phyloP scores from a whole-genome alignment of 2,888 invertebrate species.

The Toxonevra muliebris region DNA sequence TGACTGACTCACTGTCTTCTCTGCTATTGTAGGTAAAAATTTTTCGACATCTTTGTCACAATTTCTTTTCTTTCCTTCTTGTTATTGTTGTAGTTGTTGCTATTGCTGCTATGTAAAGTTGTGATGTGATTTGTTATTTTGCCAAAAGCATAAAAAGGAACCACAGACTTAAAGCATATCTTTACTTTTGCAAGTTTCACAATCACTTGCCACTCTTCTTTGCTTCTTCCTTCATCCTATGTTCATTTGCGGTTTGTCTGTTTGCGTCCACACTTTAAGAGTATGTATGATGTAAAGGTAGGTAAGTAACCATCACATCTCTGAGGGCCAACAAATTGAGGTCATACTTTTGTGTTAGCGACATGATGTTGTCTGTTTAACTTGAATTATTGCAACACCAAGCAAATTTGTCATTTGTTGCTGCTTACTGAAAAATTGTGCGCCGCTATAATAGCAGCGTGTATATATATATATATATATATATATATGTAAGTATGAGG shows the following conservation, averaged over 20 bases:
- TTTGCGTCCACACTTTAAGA: too few relatives aligned
- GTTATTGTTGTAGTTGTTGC: neutral
- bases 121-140: conserved; percentile 15
- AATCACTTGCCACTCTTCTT: too few relatives aligned
- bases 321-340: conserved; percentile 27
- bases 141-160: neutral
- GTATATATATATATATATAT: neutral
- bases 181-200: too few relatives aligned
- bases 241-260: too few relatives aligned
- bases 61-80: neutral
- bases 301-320: conserved; percentile 11
- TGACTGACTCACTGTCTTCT: conserved; percentile 11
- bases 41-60: conserved; percentile 5
- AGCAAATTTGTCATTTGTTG: conserved; percentile 29
- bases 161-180: too few relatives aligned
- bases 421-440: conserved; percentile 12
- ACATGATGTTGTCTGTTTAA: conserved; percentile 25
- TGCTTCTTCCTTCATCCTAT: too few relatives aligned
- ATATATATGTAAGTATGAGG: neutral
- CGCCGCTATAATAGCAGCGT: conserved; percentile 10
- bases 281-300: too few relatives aligned
- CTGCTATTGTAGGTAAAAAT: conserved; percentile 5
- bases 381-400: conserved; percentile 29
- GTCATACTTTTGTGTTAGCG: conserved; percentile 13
- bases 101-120: conserved; percentile 14